phyloP scores from a whole-genome alignment of 2,797 vertebrate genomes.

The Sebastiscus albofasciatus region DNA sequence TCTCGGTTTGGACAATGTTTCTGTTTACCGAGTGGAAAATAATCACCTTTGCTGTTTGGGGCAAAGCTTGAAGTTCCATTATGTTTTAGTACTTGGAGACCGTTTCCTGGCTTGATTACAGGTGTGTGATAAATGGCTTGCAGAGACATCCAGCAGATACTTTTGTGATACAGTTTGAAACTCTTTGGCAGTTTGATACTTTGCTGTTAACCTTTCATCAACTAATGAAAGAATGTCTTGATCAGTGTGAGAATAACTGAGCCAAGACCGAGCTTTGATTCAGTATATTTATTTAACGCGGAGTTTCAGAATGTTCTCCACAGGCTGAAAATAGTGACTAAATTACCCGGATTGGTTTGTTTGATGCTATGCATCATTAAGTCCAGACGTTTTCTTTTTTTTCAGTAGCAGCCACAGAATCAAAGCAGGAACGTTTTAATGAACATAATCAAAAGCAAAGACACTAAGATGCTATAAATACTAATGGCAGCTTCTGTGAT shows the following conservation, averaged over 20 bases:
- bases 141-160: constrained; percentile 42
- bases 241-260: constrained; percentile 23
- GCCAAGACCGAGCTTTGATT: constrained; percentile 23
- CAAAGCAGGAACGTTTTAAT: constrained; percentile 53
- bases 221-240: constrained; percentile 20
- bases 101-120: constrained; percentile 48
- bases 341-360: constrained; percentile 35
- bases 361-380: constrained; percentile 56
- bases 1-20: constrained; percentile 55
- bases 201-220: constrained; percentile 39
- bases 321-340: constrained; percentile 42
- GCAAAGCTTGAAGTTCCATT: constrained; percentile 51
- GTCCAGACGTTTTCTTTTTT: neutral
- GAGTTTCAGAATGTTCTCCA: constrained; percentile 41
- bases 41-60: constrained; percentile 46
- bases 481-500: constrained; percentile 28
- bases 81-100: constrained; percentile 41
- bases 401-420: constrained; percentile 46
- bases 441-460: constrained; percentile 36
- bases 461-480: constrained; percentile 25
- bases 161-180: constrained; percentile 51
- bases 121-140: constrained; percentile 42
- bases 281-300: constrained; percentile 48
- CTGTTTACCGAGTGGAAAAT: constrained; percentile 69
- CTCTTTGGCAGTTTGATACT: constrained; percentile 36